Base-by-base conservation (phyloP, 2,113 vertebrate species). In the Gobiocypris rarus region DNA sequence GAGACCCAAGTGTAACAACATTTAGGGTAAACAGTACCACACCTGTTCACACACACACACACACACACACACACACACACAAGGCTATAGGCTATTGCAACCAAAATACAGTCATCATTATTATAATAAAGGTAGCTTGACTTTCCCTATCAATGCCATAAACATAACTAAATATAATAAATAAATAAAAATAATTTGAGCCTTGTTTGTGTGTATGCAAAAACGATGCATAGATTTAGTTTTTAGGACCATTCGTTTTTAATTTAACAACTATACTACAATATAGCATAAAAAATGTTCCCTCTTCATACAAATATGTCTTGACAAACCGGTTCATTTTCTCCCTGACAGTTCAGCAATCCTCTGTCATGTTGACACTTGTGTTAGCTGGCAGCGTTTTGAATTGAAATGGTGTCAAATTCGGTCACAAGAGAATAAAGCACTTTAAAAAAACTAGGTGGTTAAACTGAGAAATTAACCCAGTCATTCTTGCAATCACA, bases 271-370 rank as follows among this genome's bases (percentile, higher is more conserved):
- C 4, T 34, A 34, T 34, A 5, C n/a, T n/a, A n/a, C n/a, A n/a
- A n/a, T n/a, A n/a, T n/a, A n/a, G n/a, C n/a, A n/a, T n/a, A n/a
- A n/a, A n/a, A n/a, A n/a, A n/a, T n/a, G n/a, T n/a, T n/a, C n/a
- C n/a, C n/a, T n/a, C n/a, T 48, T 50, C 31, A 70, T 43, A 5
- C 6, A 50, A 69, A 31, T 2, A 54, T 31, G 58, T 70, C 86
- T 84, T n/a, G 77, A 59, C 3, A 75, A 87, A 87, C 83, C 63
- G 63, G 78, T 82, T 82, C 0, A 13, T 70, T 70, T 70, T 15
- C 1, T 5, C 4, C 34, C 2, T 0, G 2, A 41, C 67, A n/a
- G 34, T 70, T 41, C 17, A 69, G 41, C 75, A 13, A 8, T 43
- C 22, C 26, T 75, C 78, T 63, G 38, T 63, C 86, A 41, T 73